phyloP scores from a whole-genome alignment of 2,888 invertebrate genomes.

The Yponomeuta cagnagella region DNA sequence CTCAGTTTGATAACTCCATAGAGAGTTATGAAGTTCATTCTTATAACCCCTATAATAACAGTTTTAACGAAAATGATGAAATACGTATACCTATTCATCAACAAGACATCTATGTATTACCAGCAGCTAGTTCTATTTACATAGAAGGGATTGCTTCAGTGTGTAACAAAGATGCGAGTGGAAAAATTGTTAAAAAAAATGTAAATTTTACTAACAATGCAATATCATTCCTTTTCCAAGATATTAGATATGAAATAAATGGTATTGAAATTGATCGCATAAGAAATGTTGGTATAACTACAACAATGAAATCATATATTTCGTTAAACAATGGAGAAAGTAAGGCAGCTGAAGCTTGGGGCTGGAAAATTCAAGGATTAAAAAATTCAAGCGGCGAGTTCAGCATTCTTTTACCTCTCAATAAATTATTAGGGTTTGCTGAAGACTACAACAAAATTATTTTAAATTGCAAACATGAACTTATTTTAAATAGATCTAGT shows the following conservation, averaged over 20 bases:
- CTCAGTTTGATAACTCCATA: too few species aligned
- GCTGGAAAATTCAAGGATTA: conserved; percentile 23
- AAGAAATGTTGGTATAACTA: conserved; percentile 35
- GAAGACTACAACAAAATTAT: conserved; percentile 43
- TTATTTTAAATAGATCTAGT: conserved; percentile 34
- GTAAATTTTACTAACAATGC: conserved; percentile 27
- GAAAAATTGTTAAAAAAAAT: conserved; percentile 11
- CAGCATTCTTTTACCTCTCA: conserved; percentile 34
- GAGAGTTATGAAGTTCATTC: too few species aligned
- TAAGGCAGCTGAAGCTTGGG: conserved; percentile 27
- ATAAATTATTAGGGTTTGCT: conserved; percentile 36
- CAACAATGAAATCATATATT: conserved; percentile 34
- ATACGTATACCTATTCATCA: conserved; percentile 20
- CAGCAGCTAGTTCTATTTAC: conserved; percentile 20
- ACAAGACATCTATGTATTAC: conserved; percentile 16
- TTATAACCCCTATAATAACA: too few species aligned
- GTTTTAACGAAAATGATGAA: conserved; percentile 16
- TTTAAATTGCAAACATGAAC: conserved; percentile 44
- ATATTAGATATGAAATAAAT: conserved; percentile 22
- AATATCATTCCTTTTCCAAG: conserved; percentile 32
- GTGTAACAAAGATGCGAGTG: conserved; percentile 14
- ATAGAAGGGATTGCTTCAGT: conserved; percentile 24
- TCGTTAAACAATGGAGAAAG: conserved; percentile 31
- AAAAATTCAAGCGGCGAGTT: not conserved
- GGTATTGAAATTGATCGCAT: not conserved